Evolutionary conservation across 2,888 invertebrate genomes (phyloP).

Genomic region (Eupithecia subumbrata): DNA sequence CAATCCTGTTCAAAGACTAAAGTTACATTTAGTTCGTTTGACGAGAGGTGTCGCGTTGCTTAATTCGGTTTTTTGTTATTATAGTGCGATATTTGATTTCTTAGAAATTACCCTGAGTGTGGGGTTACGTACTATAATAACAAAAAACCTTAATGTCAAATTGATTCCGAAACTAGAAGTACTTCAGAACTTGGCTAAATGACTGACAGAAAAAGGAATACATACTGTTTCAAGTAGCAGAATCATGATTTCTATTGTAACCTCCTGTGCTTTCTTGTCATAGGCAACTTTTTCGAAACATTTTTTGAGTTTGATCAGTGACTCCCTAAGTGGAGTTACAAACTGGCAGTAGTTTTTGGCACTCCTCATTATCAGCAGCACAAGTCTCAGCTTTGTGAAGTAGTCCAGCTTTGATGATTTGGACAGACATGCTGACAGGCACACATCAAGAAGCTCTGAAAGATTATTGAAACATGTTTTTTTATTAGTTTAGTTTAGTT

Average conservation of each 20-base stretch:
- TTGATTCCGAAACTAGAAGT: no score
- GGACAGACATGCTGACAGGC: conserved; percentile 58
- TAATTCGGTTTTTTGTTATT: no score
- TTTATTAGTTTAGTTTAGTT: background rate
- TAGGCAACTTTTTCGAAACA: conserved; percentile 59
- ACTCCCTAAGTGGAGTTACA: conserved; percentile 64
- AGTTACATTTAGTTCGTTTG: no score
- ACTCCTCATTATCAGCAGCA: conserved; percentile 74
- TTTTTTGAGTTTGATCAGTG: conserved; percentile 59
- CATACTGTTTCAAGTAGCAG: conserved; percentile 69
- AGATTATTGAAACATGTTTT: background rate
- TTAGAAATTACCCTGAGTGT: no score
- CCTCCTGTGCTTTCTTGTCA: conserved; percentile 75
- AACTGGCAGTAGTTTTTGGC: conserved; percentile 73
- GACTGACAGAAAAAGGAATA: conserved; percentile 9
- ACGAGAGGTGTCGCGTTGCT: no score
- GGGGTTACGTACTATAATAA: no score
- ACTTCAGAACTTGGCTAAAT: background rate
- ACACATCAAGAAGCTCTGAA: conserved; percentile 73
- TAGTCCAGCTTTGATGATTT: conserved; percentile 65
- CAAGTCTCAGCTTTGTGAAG: conserved; percentile 69
- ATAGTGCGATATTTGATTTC: no score
- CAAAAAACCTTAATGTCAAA: no score
- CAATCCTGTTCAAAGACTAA: no score
- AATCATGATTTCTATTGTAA: conserved; percentile 66